Evolutionary conservation across 2,797 vertebrate species (phyloP), one percentile per base, ranked within the genome.

Genomic region (Hoplostethus mediterraneus): DNA sequence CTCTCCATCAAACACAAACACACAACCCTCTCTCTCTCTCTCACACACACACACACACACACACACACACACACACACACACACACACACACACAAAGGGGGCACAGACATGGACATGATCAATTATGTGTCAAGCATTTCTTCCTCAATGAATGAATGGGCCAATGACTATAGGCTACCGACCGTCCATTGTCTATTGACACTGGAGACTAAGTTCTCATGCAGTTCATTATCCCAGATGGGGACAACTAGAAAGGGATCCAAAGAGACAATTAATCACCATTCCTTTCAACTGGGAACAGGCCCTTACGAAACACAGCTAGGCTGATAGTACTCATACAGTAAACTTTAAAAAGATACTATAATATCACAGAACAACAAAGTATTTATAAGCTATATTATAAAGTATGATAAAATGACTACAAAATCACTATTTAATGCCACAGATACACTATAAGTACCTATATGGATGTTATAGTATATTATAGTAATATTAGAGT

Each of bases 111-210:
- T 89, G 93, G 92, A 92, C 90, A 93, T 90, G 91, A 92, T 93
- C 92, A 93, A 93, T 94, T 94, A 94, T 93, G 89, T 92, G 92
- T 92, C 91, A 91, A 91, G 91, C 91, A 92, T 93, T 92, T 91
- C 85, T 86, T 86, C 87, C 76, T 90, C 79, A 83, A 70, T 89
- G 90, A 91, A 86, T 92, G 91, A 91, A 91, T 90, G 82, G 90
- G 81, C 73, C 80, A 76, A 66, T 89, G 92, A 91, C 92, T 92
- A 90, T 81, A 78, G 91, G 81, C 89, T 90, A 91, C 92, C 88
- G 82, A 86, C 87, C 78, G 75, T 36, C 91, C 72, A 91, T 93
- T 94, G 92, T 94, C 84, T 68, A 73, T 63, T 86, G 86, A 91
- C 91, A 90, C 89, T 84, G 89, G 91, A 89, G 90, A 90, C 87